Conservation (phyloP, 2,113 vertebrate genomes). For the Pterocles gutturalis region DNA sequence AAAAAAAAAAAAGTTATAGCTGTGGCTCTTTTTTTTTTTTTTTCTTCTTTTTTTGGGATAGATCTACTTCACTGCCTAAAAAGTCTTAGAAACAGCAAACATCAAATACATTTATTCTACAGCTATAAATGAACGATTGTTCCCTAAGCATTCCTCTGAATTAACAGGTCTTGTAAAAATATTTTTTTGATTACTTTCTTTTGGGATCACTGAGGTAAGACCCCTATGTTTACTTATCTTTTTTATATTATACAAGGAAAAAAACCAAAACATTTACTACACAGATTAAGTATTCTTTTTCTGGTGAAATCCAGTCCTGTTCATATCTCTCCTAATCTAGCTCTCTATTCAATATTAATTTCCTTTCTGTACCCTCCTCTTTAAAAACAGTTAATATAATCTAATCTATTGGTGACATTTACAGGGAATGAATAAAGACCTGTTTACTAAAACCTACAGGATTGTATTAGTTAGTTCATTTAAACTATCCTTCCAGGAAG, state of each 20-base stretch:
- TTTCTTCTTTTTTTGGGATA: not conserved
- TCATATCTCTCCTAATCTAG: not conserved
- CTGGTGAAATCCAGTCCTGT: not conserved
- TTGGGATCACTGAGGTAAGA: not conserved
- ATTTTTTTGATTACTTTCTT: not conserved
- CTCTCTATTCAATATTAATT: not conserved
- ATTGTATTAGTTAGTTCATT: constrained; percentile 21
- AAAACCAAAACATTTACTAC: not conserved
- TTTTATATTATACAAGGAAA: not conserved
- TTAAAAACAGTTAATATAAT: not conserved
- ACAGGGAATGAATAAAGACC: constrained; percentile 19
- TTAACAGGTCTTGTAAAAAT: not conserved
- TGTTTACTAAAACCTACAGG: constrained; percentile 20
- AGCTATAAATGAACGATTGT: not conserved
- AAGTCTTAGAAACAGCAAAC: not conserved
- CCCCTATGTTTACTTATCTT: not conserved
- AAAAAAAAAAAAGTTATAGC: not conserved
- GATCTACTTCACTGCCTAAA: not conserved
- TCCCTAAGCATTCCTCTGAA: not conserved
- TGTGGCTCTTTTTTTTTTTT: not conserved
- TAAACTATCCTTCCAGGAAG: constrained; percentile 37
- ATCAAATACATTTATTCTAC: not conserved
- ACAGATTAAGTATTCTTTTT: not conserved
- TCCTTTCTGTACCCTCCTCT: not conserved
- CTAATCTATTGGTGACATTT: not conserved